Evolutionary conservation across 35 echinoderm and acorn worm genomes (phyloP), one percentile per base, ranked within the genome.

Genomic region (Heliocidaris erythrogramma): DNA sequence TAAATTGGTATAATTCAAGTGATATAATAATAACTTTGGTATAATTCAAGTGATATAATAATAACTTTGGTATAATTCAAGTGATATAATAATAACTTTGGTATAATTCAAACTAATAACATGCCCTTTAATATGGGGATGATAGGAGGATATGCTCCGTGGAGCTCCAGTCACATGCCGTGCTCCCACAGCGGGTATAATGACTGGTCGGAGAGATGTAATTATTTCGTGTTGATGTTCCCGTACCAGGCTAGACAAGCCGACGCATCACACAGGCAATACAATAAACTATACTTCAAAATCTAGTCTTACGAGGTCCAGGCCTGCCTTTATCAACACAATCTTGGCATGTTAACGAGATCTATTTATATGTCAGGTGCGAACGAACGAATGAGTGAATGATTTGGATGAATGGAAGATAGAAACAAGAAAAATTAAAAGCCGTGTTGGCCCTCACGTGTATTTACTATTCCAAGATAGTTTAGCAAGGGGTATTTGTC

Each of bases 341-440:
- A 78, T 78, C 65, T 78, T 78, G 65, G 65, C 65, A 78, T 78
- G 65, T 78, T 78, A 78, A 78, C 65, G 65, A 78, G 65, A 78
- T 78, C 65, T 78, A 78, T 78, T 78, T 78, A 78, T 69, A 27
- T 78, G 65, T n/a, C 7, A 78, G 65, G 65, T 78, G 65, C 27
- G 65, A 78, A 5, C 18, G 65, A 78, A 78, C 65, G 17, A 78
- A 78, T 78, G 65, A 78, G 27, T 78, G 65, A 78, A 78, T 78
- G 65, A 78, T 78, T 78, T 78, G 21, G 65, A 14, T 14, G 52
- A 14, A 13, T 56, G 14, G 2, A 12, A 56, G 52, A 56, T 10
- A 56, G 2, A 56, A 14, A 14, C 52, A 56, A 56, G 52, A 24
- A 24, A 78, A 78, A 24, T 78, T 21, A 7, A 78, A 78, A 78